Percentiles rank a stretch among this genome's conserved stretches.
These are phyloP conservation scores for Ganaspis brasiliensis DNA, from an alignment of 2,888 invertebrate species.

Conservation along the genomic window DNA sequence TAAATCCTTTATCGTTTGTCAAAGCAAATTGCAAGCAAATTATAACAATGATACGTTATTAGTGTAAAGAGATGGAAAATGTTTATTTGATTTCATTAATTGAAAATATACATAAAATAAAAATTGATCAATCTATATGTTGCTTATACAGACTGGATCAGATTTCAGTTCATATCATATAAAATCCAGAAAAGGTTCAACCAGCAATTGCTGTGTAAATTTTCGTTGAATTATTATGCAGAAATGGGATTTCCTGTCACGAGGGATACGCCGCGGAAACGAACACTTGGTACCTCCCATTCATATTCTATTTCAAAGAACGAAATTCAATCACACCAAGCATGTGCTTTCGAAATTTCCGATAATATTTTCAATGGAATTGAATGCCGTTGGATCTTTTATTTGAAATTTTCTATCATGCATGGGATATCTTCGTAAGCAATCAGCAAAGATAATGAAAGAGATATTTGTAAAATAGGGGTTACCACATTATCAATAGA, in stretches of 20 bases:
- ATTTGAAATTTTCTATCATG: slow-evolving; percentile 22
- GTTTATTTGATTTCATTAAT: background rate
- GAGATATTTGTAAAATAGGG: slow-evolving; percentile 27
- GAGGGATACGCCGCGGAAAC: slow-evolving; percentile 12
- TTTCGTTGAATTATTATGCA: slow-evolving; percentile 19
- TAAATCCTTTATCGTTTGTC: no score
- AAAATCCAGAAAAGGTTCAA: background rate
- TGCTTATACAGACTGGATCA: background rate
- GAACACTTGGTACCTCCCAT: slow-evolving; percentile 25
- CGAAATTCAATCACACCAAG: slow-evolving; percentile 39
- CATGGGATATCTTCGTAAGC: slow-evolving; percentile 4
- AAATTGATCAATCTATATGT: background rate
- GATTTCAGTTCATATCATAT: background rate
- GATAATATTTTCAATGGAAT: slow-evolving; percentile 28
- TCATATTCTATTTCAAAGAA: slow-evolving; percentile 37
- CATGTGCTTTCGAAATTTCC: slow-evolving; percentile 14
- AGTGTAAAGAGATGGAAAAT: no score
- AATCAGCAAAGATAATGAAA: slow-evolving; percentile 39
- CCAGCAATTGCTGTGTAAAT: slow-evolving; percentile 14
- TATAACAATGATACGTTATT: no score
- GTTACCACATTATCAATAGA: background rate
- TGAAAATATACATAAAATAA: background rate
- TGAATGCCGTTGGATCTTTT: slow-evolving; percentile 15
- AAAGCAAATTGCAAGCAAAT: no score
- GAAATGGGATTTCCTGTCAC: slow-evolving; percentile 23